Conservation (phyloP, 2,888 invertebrate species). For the Dione juno region DNA sequence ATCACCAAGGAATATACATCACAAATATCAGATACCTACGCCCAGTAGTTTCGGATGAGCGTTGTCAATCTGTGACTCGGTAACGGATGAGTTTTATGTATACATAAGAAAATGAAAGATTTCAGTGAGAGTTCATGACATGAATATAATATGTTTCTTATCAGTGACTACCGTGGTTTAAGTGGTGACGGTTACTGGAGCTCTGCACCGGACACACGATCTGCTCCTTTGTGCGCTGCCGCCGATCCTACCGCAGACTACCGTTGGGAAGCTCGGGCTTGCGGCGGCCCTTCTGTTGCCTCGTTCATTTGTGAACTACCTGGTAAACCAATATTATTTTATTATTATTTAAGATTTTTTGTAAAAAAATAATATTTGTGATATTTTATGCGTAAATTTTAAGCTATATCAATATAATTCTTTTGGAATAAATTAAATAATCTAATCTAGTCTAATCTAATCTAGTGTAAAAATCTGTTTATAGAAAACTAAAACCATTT, state of each 20-base stretch:
- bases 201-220: conserved; percentile 84
- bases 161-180: conserved; percentile 84
- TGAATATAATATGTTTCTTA: not conserved
- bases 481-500: too few species aligned
- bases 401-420: too few species aligned
- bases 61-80: not conserved
- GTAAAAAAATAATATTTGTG: too few species aligned
- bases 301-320: conserved; percentile 92
- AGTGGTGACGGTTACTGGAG: conserved; percentile 89
- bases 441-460: too few species aligned
- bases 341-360: too few species aligned
- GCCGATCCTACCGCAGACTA: conserved; percentile 90
- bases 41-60: not conserved
- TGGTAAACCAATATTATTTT: conserved; percentile 80
- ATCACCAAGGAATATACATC: not conserved
- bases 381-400: too few species aligned
- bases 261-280: conserved; percentile 89
- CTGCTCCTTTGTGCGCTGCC: conserved; percentile 88
- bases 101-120: too few species aligned
- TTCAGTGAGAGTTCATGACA: not conserved
- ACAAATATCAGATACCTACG: not conserved
- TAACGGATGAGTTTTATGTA: not conserved
- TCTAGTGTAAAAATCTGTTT: too few species aligned
- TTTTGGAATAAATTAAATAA: too few species aligned
- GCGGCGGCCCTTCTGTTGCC: conserved; percentile 90